Base-by-base conservation (phyloP, 2,797 vertebrate species). In the Smutsia temminckii region DNA sequence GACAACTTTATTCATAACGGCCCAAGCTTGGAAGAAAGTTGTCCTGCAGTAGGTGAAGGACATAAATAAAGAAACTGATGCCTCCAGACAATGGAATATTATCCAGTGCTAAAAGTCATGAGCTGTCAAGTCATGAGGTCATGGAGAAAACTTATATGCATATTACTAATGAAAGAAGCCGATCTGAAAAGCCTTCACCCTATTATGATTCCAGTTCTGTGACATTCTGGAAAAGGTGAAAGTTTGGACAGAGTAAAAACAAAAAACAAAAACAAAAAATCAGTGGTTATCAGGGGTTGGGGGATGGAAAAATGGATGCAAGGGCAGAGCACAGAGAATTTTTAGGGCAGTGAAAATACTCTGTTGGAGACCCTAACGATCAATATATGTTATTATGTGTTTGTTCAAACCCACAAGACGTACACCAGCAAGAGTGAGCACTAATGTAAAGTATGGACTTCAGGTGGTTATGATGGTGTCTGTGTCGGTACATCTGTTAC, bases 261-360 rank as follows among this genome's bases (percentile, higher is more conserved):
- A 40, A 46, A 16, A 37, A 34, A 66, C 49, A 14, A 37, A 34
- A 74, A 49, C 11, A 37, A 34, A 74, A 57, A 14, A 11, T 21
- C 8, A 25, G 37, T 27, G 37, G 32, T 34, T 23, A 32, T 20
- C 20, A 8, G 59, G 25, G 14, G 20, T 2, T 34, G 7, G 8
- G 6, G 14, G 4, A 2, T 32, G 0, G 32, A 8, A 37, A 10
- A 4, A 5, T 0, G 6, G 7, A 51, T 2, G 10, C 37, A 23
- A 0, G 9, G 32, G 4, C 1, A 57, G 42, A 16, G 3, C 72
- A 37, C 23, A 57, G 37, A 40, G 46, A 12, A 57, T 49, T n/a
- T 88, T 32, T 5, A 57, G 27, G 66, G 51, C 12, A 29, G 7
- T 49, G 75, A 81, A 59, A 49, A 75, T 5, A 6, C 61, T 83